Base-by-base conservation (phyloP, 2,888 invertebrate genomes). In the Adelphocoris suturalis region DNA sequence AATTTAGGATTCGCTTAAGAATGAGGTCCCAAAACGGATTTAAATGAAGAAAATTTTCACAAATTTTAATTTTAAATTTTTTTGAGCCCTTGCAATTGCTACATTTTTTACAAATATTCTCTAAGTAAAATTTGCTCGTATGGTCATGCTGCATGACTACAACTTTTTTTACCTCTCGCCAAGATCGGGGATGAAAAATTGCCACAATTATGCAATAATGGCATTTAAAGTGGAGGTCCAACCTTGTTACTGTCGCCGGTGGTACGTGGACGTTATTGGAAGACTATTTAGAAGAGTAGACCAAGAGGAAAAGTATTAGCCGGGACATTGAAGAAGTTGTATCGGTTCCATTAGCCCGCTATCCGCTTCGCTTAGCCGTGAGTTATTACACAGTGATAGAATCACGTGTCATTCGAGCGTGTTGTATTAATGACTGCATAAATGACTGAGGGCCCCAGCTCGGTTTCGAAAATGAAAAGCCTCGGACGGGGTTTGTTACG, bases 401-500 rank as follows among this genome's bases (percentile, higher is more conserved):
- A 47, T 82, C 82, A 82, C 82, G 82, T 82, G 52, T 82, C 82
- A 82, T 52, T 82, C 16, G 52, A 52, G 82, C 82, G 82, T 82
- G 82, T 82, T 82, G 82, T 52, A 82, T 52, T 82, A 82, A 82
- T 82, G 82, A 82, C 48, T 52, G 47, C 27, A 52, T 46, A 78
- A 78, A 48, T 23, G 82, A 68, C 52, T 82, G 52, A 82, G 47
- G 48, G 68, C 23, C 68, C 52, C 16, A 48, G 48, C 80, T 27
- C 27, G 80, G 68, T 68, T 68, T 68, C 23, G 68, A 82, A 47
- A 82, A 82, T 52, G 52, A 52, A 82, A 52, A 23, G 68, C 82
- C 37, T 48, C 82, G 82, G 82, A n/a, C n/a, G n/a, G 46, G 80
- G 23, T 68, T 82, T 82, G 82, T 82, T 47, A 78, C 82, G 52